A percentile compares a stretch with the other conserved stretches of the same genome.
phyloP scores from a whole-genome alignment of 2,888 invertebrate genomes.

The Synergus umbraculus region DNA sequence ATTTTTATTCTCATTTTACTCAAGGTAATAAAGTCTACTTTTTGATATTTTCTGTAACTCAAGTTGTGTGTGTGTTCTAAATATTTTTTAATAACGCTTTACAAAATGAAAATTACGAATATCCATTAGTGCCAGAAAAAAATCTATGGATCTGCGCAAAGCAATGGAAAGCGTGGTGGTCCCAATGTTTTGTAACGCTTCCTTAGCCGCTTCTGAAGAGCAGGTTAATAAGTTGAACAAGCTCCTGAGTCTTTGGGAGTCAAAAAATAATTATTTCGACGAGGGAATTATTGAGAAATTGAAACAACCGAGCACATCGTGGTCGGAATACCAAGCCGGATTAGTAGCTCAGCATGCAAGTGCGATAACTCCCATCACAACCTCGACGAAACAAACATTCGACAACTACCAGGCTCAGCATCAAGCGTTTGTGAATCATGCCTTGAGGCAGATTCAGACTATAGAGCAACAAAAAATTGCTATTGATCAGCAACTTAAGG shows the following conservation, averaged over 20 bases:
- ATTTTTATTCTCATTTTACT: not conserved
- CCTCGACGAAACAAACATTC: slow-evolving; percentile 90
- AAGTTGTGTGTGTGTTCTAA: slow-evolving; percentile 14
- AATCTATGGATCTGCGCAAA: slow-evolving; percentile 94
- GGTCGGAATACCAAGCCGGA: slow-evolving; percentile 92
- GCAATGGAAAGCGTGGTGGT: slow-evolving; percentile 96
- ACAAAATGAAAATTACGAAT: slow-evolving; percentile 48
- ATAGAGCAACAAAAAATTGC: slow-evolving; percentile 88
- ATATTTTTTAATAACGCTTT: slow-evolving; percentile 11
- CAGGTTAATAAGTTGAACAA: slow-evolving; percentile 95
- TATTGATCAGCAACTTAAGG: slow-evolving; percentile 80
- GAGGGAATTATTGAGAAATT: slow-evolving; percentile 90
- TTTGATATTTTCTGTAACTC: slow-evolving; percentile 28
- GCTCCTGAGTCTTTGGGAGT: slow-evolving; percentile 96
- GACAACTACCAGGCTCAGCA: slow-evolving; percentile 96
- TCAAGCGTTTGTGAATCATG: slow-evolving; percentile 95
- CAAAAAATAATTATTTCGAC: slow-evolving; percentile 94
- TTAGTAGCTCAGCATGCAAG: slow-evolving; percentile 89
- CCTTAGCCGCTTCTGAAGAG: slow-evolving; percentile 89
- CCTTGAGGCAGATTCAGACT: slow-evolving; percentile 91
- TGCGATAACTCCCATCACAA: slow-evolving; percentile 87
- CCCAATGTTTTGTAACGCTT: slow-evolving; percentile 97
- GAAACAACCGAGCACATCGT: slow-evolving; percentile 91
- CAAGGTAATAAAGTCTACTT: slow-evolving; percentile 36
- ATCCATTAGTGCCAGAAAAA: slow-evolving; percentile 91